Base-by-base conservation (phyloP, 1,140 invertebrate genomes). In the Aphelinus atriplicis region DNA sequence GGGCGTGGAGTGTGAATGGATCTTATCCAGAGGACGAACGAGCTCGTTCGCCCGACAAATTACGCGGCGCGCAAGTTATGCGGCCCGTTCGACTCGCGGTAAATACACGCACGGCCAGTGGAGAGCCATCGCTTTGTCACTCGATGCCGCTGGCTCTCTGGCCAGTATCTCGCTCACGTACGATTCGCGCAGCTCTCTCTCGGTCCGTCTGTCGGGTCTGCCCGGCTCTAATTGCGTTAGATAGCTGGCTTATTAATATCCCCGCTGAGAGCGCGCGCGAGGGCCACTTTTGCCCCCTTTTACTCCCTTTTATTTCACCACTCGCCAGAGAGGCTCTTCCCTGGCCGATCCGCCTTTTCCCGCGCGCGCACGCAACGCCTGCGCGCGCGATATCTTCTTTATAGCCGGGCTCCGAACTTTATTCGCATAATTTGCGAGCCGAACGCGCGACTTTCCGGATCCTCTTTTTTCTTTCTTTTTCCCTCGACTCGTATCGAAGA, bases 171-270 rank as follows among this genome's bases (percentile, higher is more conserved):
- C 66, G 78, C 74, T 70, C 78, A 80, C 78, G 81, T 81, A 83
- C 79, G 61, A 26, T 26, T 26, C 26, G 26, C 67, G 53, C 4
- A 9, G 51, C 51, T 53, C 4, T 53, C 51, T 53, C 51, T 9
- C 51, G 51, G 51, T 4, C 4, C 51, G 0, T 53, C 9, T 0
- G 9, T 53, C 51, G 71, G 77, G 75, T 75, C 64, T 76, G 75
- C 10, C 78, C 78, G 3, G 26, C 79, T 84, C 84, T 86, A 87
- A 87, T 87, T 87, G 86, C 85, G 81, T 88, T 87, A 87, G 86
- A 87, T 86, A 87, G 82, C 77, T 77, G 82, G 67, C 83, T 87
- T 87, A 88, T 88, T 88, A 88, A 88, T 88, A 85, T 84, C 83
- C 80, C 78, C 64, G 80, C 73, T 65, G 71, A 63, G 47, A 73